Conservation (phyloP, 1,140 invertebrate genomes). For the Eurosta solidaginis region DNA sequence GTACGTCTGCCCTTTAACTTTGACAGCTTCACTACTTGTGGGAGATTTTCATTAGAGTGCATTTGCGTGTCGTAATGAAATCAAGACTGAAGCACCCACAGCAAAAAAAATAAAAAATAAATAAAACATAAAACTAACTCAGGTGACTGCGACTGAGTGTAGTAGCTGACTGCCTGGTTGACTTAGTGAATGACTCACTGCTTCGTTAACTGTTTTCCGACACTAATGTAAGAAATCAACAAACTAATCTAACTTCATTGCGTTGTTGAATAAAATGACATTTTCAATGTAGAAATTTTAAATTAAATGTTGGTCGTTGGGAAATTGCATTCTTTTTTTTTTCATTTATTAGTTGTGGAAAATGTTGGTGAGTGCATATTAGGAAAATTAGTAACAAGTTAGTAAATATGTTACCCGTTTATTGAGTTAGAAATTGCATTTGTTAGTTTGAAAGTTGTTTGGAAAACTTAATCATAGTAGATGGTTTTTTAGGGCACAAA, state of each 20-base stretch:
- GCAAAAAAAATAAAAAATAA: too few species aligned
- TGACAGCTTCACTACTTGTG: background rate
- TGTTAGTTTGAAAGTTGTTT: too few species aligned
- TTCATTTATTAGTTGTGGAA: background rate
- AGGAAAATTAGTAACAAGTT: background rate
- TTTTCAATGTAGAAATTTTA: background rate
- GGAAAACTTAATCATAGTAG: too few species aligned
- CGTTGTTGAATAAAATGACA: background rate
- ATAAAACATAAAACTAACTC: background rate
- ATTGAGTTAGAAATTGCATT: too few species aligned
- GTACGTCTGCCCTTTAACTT: background rate
- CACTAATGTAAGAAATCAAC: constrained; percentile 4
- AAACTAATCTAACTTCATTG: constrained; percentile 21
- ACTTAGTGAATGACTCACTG: background rate
- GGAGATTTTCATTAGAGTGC: constrained; percentile 17
- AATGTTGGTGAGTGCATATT: background rate
- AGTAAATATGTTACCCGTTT: too few species aligned
- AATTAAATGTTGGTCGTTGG: background rate
- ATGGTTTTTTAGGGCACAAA: too few species aligned
- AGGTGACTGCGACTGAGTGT: background rate
- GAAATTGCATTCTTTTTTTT: background rate
- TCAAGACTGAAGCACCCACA: background rate
- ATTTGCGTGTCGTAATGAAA: background rate
- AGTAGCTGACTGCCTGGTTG: background rate
- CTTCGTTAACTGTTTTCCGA: background rate